phyloP scores from a whole-genome alignment of 1,140 invertebrate genomes.

The Drosophila pectinifera region DNA sequence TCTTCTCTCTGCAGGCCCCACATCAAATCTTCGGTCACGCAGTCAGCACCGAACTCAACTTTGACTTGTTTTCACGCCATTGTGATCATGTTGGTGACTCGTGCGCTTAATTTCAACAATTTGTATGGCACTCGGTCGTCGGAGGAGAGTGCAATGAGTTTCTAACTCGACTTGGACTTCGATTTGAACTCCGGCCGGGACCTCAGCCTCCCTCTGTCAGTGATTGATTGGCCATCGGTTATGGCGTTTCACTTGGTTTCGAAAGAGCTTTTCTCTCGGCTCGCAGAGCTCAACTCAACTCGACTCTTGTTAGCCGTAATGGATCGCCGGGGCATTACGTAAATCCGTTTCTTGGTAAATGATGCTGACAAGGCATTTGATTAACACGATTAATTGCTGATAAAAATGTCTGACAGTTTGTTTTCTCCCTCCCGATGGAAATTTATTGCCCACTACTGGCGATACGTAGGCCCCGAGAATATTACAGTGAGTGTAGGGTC shows the following conservation, averaged over 20 bases:
- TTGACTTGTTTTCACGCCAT: slow-evolving; percentile 77
- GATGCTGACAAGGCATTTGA: slow-evolving; percentile 83
- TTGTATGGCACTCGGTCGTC: slow-evolving; percentile 53
- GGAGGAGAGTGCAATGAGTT: slow-evolving; percentile 70
- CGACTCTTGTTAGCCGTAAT: slow-evolving; percentile 49
- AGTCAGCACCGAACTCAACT: slow-evolving; percentile 55
- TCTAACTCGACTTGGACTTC: slow-evolving; percentile 47
- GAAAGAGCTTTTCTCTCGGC: slow-evolving; percentile 68
- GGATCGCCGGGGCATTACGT: slow-evolving; percentile 56
- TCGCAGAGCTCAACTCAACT: slow-evolving; percentile 22
- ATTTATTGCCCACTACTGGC: slow-evolving; percentile 56
- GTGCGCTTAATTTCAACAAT: slow-evolving; percentile 82
- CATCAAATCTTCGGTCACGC: slow-evolving; percentile 60
- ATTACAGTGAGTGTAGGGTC: neutral
- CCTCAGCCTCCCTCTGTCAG: slow-evolving; percentile 45
- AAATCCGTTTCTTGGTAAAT: slow-evolving; percentile 74
- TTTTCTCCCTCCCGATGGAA: slow-evolving; percentile 31
- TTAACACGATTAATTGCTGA: slow-evolving; percentile 83
- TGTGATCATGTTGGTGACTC: slow-evolving; percentile 74
- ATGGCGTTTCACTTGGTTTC: slow-evolving; percentile 32
- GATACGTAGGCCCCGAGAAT: slow-evolving; percentile 38
- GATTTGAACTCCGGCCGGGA: slow-evolving; percentile 11
- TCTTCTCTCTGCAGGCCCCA: slow-evolving; percentile 14
- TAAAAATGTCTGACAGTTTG: slow-evolving; percentile 82
- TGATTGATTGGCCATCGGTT: slow-evolving; percentile 72